phyloP scores from a whole-genome alignment of 2,888 invertebrate genomes.

The Lacanobia oleracea region DNA sequence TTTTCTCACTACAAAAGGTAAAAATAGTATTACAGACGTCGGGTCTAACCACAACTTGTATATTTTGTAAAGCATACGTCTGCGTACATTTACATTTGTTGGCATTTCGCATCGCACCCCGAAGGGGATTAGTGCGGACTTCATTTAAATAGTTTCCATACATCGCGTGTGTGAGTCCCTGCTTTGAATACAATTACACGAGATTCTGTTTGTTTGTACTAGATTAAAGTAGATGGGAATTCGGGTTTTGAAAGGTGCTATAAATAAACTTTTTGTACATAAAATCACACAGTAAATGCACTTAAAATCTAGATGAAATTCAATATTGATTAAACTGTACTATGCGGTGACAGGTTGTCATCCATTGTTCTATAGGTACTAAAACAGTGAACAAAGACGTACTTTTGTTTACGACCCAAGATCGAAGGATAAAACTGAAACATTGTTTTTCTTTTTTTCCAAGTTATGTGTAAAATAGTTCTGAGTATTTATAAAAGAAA shows the following conservation, averaged over 20 bases:
- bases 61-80: slow-evolving; percentile 23
- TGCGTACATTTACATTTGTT: slow-evolving; percentile 35
- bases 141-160: slow-evolving; percentile 70
- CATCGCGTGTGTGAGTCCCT: slow-evolving; percentile 41
- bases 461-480: slow-evolving; percentile 35
- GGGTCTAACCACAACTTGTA: slow-evolving; percentile 6
- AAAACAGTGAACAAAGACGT: background rate
- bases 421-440: slow-evolving; percentile 17
- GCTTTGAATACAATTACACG: slow-evolving; percentile 67
- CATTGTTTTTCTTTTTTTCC: slow-evolving; percentile 43
- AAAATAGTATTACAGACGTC: slow-evolving; percentile 6
- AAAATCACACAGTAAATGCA: slow-evolving; percentile 9
- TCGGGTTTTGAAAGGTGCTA: slow-evolving; percentile 12
- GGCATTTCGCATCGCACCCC: slow-evolving; percentile 45
- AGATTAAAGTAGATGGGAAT: slow-evolving; percentile 25
- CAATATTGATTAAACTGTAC: slow-evolving; percentile 37
- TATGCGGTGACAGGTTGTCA: slow-evolving; percentile 22
- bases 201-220: slow-evolving; percentile 49
- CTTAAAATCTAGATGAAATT: slow-evolving; percentile 11
- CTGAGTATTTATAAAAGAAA: slow-evolving; percentile 21
- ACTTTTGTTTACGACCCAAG: slow-evolving; percentile 35
- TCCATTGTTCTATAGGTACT: slow-evolving; percentile 6
- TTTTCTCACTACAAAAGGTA: slow-evolving; percentile 10
- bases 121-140: slow-evolving; percentile 63
- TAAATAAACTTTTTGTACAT: slow-evolving; percentile 6